A percentile compares a stretch with the other conserved stretches of the same genome.
Evolutionary conservation across 64 coral and sea anemone species (phyloP).

Genomic region (Montipora capricornis): DNA sequence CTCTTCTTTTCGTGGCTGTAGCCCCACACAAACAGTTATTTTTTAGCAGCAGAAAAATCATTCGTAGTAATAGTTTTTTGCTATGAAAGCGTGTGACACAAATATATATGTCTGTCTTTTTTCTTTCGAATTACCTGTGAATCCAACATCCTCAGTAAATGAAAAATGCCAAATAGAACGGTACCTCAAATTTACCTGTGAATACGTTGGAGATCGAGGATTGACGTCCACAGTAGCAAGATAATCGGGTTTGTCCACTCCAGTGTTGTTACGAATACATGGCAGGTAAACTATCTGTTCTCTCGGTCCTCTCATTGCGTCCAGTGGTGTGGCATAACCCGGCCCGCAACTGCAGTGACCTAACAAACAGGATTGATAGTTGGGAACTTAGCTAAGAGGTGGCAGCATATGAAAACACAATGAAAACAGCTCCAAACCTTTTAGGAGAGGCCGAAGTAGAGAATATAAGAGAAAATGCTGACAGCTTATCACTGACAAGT

Average conservation of each 20-base stretch:
- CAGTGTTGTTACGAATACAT: constrained; percentile 77
- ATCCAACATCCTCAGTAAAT: background rate
- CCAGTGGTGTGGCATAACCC: constrained; percentile 87
- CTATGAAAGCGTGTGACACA: too few species aligned
- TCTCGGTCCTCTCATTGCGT: constrained; percentile 88
- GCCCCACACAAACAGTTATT: too few species aligned
- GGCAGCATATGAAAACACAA: too few species aligned
- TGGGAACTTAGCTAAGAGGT: too few species aligned
- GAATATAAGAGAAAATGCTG: too few species aligned
- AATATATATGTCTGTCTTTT: too few species aligned
- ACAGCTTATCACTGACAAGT: too few species aligned
- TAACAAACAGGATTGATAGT: background rate
- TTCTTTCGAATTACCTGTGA: background rate
- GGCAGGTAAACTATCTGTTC: constrained; percentile 96
- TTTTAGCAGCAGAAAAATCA: too few species aligned
- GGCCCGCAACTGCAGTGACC: constrained; percentile 81
- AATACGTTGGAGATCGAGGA: constrained; percentile 86
- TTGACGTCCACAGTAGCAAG: constrained; percentile 95
- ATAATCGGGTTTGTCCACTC: constrained; percentile 89
- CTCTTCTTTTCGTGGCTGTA: too few species aligned
- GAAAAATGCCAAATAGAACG: background rate
- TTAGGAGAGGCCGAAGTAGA: too few species aligned
- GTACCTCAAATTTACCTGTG: constrained; percentile 54
- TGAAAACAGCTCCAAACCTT: background rate
- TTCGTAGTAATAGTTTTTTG: too few species aligned